A percentile compares a stretch with the other conserved stretches of the same genome.
Evolutionary conservation across 2,113 vertebrate genomes (phyloP).

Genomic region (Boleophthalmus pectinirostris): DNA sequence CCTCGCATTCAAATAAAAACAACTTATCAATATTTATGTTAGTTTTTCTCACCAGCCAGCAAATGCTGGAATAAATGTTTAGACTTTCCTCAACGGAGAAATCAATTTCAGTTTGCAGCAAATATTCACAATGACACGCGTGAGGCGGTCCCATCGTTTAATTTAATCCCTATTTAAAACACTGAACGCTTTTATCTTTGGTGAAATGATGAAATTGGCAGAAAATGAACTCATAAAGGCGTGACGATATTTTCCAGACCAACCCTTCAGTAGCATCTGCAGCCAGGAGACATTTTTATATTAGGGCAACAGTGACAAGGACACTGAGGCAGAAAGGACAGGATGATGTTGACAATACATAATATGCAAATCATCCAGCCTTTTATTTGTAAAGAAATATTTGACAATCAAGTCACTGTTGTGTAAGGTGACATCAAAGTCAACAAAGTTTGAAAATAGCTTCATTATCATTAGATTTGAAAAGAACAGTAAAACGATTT

Average conservation of each 20-base stretch:
- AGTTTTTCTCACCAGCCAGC: constrained; percentile 1
- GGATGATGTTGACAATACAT: constrained; percentile 36
- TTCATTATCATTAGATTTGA: background rate
- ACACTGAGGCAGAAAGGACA: constrained; percentile 67
- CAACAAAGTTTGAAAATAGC: background rate
- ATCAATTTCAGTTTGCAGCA: constrained; percentile 36
- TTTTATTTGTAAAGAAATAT: constrained; percentile 37
- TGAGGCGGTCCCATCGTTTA: constrained; percentile 22
- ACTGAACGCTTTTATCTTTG: constrained; percentile 42
- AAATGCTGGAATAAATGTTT: background rate
- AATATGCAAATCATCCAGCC: constrained; percentile 60
- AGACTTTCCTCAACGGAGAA: constrained; percentile 25
- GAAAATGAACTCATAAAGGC: constrained; percentile 51
- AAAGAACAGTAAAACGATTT: background rate
- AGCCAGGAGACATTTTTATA: constrained; percentile 67
- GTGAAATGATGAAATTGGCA: constrained; percentile 53
- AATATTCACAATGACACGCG: constrained; percentile 4
- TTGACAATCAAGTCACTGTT: background rate
- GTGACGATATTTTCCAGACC: constrained; percentile 58
- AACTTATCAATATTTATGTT: constrained; percentile 5
- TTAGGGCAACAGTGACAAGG: constrained; percentile 63
- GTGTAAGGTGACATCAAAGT: background rate
- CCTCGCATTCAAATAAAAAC: background rate
- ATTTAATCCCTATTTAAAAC: constrained; percentile 45
- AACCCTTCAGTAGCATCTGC: constrained; percentile 45